Evolutionary conservation across 2,113 vertebrate genomes (phyloP).

Genomic region (Ginglymostoma cirratum): DNA sequence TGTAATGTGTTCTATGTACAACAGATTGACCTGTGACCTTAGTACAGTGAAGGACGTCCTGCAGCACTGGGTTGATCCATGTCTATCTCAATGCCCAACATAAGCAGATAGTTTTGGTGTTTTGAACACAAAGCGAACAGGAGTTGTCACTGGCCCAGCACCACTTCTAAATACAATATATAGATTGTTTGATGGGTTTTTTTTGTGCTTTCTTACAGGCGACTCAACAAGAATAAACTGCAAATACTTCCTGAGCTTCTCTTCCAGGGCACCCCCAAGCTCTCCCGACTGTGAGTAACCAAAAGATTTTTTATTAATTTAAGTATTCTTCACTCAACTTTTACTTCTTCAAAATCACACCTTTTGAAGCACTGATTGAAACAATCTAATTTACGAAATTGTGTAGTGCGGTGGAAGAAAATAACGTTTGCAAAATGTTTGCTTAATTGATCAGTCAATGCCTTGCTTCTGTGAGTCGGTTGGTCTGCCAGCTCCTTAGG

Average conservation of each 20-base stretch:
- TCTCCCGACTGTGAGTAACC: slow-evolving; percentile 88
- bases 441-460: background rate
- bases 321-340: background rate
- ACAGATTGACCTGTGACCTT: background rate
- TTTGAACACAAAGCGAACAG: background rate
- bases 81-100: background rate
- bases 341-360: no score
- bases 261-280: slow-evolving; percentile 91
- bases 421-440: background rate
- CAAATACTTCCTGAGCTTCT: slow-evolving; percentile 92
- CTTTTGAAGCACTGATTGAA: background rate
- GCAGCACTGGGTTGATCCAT: background rate
- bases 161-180: background rate
- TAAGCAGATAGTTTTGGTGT: background rate
- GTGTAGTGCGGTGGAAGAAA: background rate
- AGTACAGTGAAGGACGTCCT: background rate
- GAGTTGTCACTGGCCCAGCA: background rate
- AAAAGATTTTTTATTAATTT: background rate
- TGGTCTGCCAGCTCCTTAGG: background rate
- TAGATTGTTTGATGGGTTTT: background rate
- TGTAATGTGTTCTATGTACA: background rate
- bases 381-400: background rate
- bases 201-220: slow-evolving; percentile 57
- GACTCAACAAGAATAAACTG: slow-evolving; percentile 92
- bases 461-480: background rate